phyloP scores from a whole-genome alignment of 2,113 vertebrate genomes.

The Podarcis muralis region DNA sequence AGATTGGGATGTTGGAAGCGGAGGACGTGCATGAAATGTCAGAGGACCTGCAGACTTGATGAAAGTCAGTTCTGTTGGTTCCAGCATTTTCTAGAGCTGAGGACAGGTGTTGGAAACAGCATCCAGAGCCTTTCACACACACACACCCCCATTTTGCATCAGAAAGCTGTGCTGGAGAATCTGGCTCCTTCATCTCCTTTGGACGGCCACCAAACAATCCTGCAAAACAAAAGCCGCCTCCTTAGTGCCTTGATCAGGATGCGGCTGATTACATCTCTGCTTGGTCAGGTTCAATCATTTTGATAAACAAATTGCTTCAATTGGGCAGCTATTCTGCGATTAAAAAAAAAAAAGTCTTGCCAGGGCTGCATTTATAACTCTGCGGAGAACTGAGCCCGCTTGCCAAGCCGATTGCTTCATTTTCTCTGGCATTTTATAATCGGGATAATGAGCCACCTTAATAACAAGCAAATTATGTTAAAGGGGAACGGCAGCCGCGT shows the following conservation, averaged over 20 bases:
- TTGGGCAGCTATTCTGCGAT: neutral
- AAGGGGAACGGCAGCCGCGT: neutral
- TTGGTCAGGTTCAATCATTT: neutral
- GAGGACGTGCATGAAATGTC: too few species aligned
- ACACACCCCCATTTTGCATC: neutral
- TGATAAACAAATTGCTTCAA: neutral
- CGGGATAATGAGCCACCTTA: slow-evolving; percentile 18
- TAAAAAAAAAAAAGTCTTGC: neutral
- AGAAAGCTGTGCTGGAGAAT: neutral
- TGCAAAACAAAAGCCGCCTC: neutral
- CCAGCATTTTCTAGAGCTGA: neutral
- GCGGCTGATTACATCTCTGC: neutral
- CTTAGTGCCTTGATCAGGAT: neutral
- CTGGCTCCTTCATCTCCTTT: neutral
- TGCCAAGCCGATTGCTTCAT: slow-evolving; percentile 23
- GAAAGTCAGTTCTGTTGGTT: neutral
- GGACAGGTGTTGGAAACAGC: neutral
- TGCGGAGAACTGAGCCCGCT: neutral
- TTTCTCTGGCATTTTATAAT: slow-evolving; percentile 27
- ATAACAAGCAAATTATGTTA: neutral
- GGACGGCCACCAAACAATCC: neutral
- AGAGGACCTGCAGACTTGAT: neutral
- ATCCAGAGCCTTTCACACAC: too few species aligned
- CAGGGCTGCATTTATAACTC: neutral
- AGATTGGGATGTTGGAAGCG: neutral